A percentile compares a stretch with the other conserved stretches of the same genome.
Conservation (phyloP, 2,797 vertebrate genomes). For the Peromyscus aztecus region DNA sequence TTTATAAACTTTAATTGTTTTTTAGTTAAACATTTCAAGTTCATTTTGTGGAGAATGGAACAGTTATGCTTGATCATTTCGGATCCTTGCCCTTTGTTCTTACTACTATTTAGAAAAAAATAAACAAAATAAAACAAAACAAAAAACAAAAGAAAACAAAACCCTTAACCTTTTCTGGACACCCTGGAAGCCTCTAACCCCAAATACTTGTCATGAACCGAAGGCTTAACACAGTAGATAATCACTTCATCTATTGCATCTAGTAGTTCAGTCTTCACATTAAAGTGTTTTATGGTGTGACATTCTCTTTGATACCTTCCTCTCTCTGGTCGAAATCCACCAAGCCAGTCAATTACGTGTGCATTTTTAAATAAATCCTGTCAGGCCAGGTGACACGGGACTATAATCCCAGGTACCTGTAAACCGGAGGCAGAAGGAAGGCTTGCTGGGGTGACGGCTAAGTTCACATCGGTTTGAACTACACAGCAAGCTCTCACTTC, state of each 20-base stretch:
- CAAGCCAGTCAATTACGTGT: slow-evolving; percentile 62
- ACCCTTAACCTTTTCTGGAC: slow-evolving; percentile 77
- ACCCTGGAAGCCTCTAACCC: slow-evolving; percentile 69
- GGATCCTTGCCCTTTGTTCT: slow-evolving; percentile 33
- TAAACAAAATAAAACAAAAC: too few species aligned
- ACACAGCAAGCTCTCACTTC: too few species aligned
- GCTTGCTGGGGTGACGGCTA: rapidly evolving
- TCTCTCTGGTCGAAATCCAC: slow-evolving; percentile 73
- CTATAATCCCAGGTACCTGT: not conserved
- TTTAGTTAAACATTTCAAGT: slow-evolving; percentile 5
- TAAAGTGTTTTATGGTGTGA: slow-evolving; percentile 78
- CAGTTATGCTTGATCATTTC: not conserved
- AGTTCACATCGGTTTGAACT: too few species aligned
- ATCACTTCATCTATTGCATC: slow-evolving; percentile 83
- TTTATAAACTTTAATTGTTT: not conserved
- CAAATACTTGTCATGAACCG: slow-evolving; percentile 80
- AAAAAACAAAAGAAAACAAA: not conserved
- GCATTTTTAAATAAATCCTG: not conserved
- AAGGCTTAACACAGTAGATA: slow-evolving; percentile 83
- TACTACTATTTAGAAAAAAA: slow-evolving; percentile 59
- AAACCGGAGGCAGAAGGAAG: not conserved
- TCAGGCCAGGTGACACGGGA: not conserved
- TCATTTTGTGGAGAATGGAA: not conserved
- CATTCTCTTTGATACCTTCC: slow-evolving; percentile 68
- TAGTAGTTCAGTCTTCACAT: slow-evolving; percentile 76